Conservation (phyloP, 2,113 vertebrate genomes). For the Aviceda subcristata region DNA sequence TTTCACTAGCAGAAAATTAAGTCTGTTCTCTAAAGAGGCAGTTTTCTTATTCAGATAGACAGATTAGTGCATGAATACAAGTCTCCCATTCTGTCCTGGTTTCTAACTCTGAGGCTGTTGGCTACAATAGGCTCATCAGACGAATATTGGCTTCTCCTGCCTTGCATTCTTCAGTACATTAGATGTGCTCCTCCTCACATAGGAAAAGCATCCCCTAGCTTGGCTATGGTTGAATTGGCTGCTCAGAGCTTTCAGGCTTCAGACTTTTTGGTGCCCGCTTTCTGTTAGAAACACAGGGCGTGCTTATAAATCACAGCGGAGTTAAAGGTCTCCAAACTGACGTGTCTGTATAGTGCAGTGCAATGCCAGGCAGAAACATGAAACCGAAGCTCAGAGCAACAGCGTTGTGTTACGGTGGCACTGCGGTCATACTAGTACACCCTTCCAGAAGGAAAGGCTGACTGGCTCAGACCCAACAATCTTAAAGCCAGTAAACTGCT, state of each 20-base stretch:
- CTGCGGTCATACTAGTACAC: background rate
- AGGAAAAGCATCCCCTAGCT: background rate
- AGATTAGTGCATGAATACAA: background rate
- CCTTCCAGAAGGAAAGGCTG: background rate
- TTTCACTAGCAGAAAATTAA: background rate
- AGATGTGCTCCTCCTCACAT: background rate
- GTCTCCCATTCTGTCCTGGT: background rate
- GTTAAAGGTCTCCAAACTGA: background rate
- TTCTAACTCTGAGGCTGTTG: background rate
- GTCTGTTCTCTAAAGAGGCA: background rate
- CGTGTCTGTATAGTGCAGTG: rapidly evolving
- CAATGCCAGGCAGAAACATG: background rate
- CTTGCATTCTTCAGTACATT: background rate
- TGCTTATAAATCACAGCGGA: background rate
- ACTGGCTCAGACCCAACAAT: background rate
- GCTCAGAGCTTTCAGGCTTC: background rate
- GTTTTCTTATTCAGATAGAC: background rate
- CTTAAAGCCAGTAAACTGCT: background rate
- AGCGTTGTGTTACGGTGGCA: background rate
- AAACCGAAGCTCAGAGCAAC: background rate
- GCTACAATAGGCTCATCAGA: background rate
- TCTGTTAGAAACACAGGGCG: background rate
- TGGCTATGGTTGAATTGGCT: background rate
- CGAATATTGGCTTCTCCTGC: background rate
- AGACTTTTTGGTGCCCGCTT: background rate